phyloP scores from a whole-genome alignment of 37 sponge, comb jelly and placozoan species.

The Chondrosia reniformis region DNA sequence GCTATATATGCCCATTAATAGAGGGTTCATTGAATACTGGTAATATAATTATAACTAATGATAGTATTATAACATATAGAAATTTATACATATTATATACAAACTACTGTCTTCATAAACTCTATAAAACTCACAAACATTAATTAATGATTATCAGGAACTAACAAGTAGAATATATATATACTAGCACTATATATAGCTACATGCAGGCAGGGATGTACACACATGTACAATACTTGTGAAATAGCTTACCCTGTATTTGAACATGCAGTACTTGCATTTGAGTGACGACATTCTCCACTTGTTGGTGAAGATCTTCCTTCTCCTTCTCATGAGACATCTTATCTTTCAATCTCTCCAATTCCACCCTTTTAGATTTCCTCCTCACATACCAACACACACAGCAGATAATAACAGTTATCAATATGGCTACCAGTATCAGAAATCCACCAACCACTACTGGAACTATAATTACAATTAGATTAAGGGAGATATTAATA shows the following conservation, averaged over 20 bases:
- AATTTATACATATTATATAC: too few species aligned
- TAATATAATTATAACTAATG: too few species aligned
- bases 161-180: too few species aligned
- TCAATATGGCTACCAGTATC: neutral
- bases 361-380: neutral
- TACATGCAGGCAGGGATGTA: too few species aligned
- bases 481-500: neutral
- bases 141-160: too few species aligned
- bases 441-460: neutral
- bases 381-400: neutral
- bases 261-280: neutral
- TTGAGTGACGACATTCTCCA: neutral
- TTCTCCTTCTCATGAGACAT: neutral
- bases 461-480: neutral
- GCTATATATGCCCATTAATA: too few species aligned
- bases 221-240: too few species aligned
- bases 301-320: conserved; percentile 5
- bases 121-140: too few species aligned
- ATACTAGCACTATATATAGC: too few species aligned
- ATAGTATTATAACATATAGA: too few species aligned
- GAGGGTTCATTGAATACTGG: too few species aligned
- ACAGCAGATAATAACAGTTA: neutral
- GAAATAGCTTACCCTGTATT: neutral
- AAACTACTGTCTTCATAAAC: too few species aligned
- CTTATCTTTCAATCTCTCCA: neutral